Conservation (phyloP, 2,888 invertebrate genomes). For the Cheilosia vernalis region DNA sequence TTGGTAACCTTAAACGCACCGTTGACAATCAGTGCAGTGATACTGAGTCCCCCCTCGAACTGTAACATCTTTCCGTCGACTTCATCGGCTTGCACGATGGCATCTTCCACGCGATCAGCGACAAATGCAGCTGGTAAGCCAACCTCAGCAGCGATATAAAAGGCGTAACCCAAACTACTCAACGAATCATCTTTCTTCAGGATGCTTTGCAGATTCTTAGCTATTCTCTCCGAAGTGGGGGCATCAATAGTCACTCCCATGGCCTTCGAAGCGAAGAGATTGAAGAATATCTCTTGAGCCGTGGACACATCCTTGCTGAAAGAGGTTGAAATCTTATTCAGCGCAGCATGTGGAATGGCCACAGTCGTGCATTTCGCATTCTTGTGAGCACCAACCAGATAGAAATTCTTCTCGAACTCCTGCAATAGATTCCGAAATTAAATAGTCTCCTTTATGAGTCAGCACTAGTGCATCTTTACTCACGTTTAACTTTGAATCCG, state of each 20-base stretch:
- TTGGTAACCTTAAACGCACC: slow-evolving; percentile 86
- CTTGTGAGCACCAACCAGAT: slow-evolving; percentile 87
- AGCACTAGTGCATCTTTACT: slow-evolving; percentile 76
- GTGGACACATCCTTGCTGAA: slow-evolving; percentile 88
- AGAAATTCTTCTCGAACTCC: slow-evolving; percentile 86
- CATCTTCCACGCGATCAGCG: slow-evolving; percentile 93
- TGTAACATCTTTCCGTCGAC: slow-evolving; percentile 93
- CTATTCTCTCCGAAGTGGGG: slow-evolving; percentile 88
- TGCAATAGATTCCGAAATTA: slow-evolving; percentile 66
- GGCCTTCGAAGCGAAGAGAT: slow-evolving; percentile 88
- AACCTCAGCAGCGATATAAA: slow-evolving; percentile 91
- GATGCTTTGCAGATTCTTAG: slow-evolving; percentile 89
- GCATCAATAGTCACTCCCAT: slow-evolving; percentile 88
- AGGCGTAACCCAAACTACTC: slow-evolving; percentile 91
- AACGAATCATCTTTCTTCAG: slow-evolving; percentile 94
- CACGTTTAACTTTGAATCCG: slow-evolving; percentile 84
- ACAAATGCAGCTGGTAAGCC: slow-evolving; percentile 86
- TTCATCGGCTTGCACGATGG: slow-evolving; percentile 97
- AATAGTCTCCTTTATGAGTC: background rate
- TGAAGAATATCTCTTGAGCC: slow-evolving; percentile 89
- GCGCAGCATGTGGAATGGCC: slow-evolving; percentile 84
- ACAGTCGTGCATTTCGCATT: slow-evolving; percentile 85
- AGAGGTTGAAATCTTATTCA: slow-evolving; percentile 84
- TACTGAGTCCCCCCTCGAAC: slow-evolving; percentile 95
- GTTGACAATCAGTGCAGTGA: slow-evolving; percentile 87